Percentiles rank a stretch among this genome's conserved stretches.
These are phyloP conservation scores for Tridacna crocea DNA, from an alignment of 2,888 invertebrate species.

Conservation along the genomic window DNA sequence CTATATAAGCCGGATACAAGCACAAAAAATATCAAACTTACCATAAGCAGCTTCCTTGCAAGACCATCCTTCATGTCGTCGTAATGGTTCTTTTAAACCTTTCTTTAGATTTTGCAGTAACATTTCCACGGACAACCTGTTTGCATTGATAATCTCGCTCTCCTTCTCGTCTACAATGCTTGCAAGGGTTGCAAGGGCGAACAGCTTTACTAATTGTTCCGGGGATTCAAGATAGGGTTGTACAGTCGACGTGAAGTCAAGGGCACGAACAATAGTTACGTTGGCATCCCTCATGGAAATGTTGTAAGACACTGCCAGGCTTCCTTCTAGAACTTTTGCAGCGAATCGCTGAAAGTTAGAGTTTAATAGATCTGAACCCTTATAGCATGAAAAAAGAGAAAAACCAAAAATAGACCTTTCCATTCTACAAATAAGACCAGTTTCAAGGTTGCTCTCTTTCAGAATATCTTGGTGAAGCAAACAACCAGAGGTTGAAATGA, in stretches of 20 bases:
- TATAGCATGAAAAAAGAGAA: too few relatives aligned
- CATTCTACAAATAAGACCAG: too few relatives aligned
- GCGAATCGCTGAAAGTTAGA: background rate
- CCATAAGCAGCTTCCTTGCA: too few relatives aligned
- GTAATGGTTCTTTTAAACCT: conserved; percentile 20
- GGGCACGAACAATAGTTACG: conserved; percentile 23
- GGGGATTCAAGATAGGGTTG: conserved; percentile 57
- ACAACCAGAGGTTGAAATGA: too few relatives aligned
- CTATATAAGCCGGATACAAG: too few relatives aligned
- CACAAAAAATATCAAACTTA: too few relatives aligned
- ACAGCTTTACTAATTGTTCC: conserved; percentile 44
- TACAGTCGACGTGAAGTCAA: conserved; percentile 44
- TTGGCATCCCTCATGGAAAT: conserved; percentile 39
- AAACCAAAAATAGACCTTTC: too few relatives aligned
- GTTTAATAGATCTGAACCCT: too few relatives aligned
- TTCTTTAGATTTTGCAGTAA: conserved; percentile 49
- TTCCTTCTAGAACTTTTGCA: background rate
- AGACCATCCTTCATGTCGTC: conserved; percentile 57
- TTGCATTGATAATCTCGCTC: conserved; percentile 57
- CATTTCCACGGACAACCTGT: conserved; percentile 48
- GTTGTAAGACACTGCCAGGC: conserved; percentile 22
- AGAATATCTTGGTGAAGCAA: too few relatives aligned
- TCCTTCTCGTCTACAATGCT: conserved; percentile 68
- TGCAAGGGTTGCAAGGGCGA: conserved; percentile 60
- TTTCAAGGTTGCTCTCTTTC: too few relatives aligned